Conservation (phyloP, 2,113 vertebrate species). For the Strix aluco region DNA sequence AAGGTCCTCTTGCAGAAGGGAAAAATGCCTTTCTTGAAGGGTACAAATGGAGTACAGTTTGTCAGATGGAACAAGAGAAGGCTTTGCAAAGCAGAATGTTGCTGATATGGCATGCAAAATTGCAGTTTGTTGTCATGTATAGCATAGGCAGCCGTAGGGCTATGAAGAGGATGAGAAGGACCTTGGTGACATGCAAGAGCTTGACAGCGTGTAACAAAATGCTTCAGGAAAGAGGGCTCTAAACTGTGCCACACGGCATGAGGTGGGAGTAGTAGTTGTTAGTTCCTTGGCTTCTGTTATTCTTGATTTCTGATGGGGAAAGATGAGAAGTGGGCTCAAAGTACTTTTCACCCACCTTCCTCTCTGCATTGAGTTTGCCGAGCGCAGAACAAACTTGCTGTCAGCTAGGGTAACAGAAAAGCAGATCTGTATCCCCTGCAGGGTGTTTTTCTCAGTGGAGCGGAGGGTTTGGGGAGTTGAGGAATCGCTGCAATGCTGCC, state of each 20-base stretch:
- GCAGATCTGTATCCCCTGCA: background rate
- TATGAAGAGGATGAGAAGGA: background rate
- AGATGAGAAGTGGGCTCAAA: background rate
- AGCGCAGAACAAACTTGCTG: background rate
- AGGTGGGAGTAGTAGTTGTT: background rate
- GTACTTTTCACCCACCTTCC: background rate
- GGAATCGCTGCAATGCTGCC: slow-evolving; percentile 9
- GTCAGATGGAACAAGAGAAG: background rate
- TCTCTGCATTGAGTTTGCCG: background rate
- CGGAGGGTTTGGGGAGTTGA: background rate
- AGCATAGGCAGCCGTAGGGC: background rate
- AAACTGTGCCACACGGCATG: background rate
- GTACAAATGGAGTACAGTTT: background rate
- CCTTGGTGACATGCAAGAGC: background rate
- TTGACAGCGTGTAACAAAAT: background rate
- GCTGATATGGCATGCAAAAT: background rate
- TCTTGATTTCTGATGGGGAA: background rate
- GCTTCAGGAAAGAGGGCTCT: background rate
- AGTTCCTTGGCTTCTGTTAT: background rate
- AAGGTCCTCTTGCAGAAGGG: background rate
- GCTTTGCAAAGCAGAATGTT: background rate
- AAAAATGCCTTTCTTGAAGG: background rate
- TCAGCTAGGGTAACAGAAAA: background rate
- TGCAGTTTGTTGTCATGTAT: background rate
- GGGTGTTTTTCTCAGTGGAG: background rate